Evolutionary conservation across 1,140 invertebrate species (phyloP), one percentile per base, ranked within the genome.

Genomic region (Drosophila dunni): DNA sequence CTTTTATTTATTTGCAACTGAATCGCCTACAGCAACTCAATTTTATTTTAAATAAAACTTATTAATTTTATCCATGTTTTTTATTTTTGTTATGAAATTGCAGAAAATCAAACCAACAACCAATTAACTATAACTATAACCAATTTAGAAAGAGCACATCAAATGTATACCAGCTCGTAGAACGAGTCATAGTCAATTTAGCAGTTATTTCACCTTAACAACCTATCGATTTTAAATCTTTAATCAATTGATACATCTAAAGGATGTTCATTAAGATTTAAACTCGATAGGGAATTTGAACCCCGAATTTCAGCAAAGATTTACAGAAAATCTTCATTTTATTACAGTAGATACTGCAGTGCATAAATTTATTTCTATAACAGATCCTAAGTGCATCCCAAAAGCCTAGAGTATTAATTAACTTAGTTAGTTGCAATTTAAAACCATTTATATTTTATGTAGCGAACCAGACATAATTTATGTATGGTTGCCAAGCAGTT

Each of bases 1-100:
- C 64, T 64, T 64, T 64, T 70, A 75, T 75, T 82, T 83, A 82
- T 79, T 83, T 82, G 71, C 75, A 67, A 67, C 63, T 45, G 46
- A 48, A 64, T 17, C 8, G 62, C 53, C 44, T 24, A 54, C 34
- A 58, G 33, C 80, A 70, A 66, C 29, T 20, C 36, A 48, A 53
- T 54, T 78, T 73, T 48, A 69, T 78, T 69, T 68, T 62, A 48
- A 78, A 81, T 81, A 81, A 81, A 81, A 58, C 29, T 56, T 71
- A 67, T 67, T 38, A 11, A 71, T 78, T 77, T 13, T 60, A 68
- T 50, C 64, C 33, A n/a, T 29, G 72, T 75, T 38, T 54, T 78
- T 54, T 42, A 10, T 51, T 51, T 66, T 72, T 34, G n/a, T 38
- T 58, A 40, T 48, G 13, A 9, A 45, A 44, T 54, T 63, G 17